Conservation (phyloP, 2,113 vertebrate genomes). For the Caracal caracal region DNA sequence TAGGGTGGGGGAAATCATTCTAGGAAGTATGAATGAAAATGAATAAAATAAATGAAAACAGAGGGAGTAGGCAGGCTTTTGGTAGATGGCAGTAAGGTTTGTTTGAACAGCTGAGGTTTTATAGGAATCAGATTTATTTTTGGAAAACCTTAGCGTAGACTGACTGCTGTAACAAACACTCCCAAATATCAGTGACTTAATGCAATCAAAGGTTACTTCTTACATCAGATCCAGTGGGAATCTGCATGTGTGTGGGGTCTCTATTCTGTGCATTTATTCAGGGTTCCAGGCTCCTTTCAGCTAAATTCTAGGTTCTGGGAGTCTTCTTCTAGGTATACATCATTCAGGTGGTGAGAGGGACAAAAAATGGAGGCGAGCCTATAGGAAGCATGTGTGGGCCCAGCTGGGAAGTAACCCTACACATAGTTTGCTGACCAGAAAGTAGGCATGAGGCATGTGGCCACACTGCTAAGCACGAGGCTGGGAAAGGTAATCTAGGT, state of each 20-base stretch:
- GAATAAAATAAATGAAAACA: conserved; percentile 7
- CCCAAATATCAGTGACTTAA: not conserved
- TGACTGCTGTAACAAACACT: not conserved
- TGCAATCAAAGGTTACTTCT: not conserved
- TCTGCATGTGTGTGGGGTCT: not conserved
- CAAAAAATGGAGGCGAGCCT: not conserved
- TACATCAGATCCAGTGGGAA: not conserved
- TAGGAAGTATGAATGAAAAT: not conserved
- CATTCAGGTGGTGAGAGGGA: not conserved
- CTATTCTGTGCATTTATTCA: not conserved
- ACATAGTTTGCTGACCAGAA: not conserved
- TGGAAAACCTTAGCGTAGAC: not conserved
- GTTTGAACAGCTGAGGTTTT: conserved; percentile 14
- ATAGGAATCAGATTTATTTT: conserved; percentile 14
- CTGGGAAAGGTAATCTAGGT: not conserved
- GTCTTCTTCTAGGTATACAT: not conserved
- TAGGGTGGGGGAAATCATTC: not conserved
- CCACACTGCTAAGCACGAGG: not conserved
- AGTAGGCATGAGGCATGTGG: not conserved
- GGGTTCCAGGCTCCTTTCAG: not conserved
- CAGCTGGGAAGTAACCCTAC: not conserved
- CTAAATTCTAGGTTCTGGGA: not conserved
- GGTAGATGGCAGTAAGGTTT: not conserved
- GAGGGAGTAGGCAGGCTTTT: not conserved
- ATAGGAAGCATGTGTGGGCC: not conserved